phyloP scores from a whole-genome alignment of 2,113 vertebrate genomes.

The Chascanopsetta lugubris region DNA sequence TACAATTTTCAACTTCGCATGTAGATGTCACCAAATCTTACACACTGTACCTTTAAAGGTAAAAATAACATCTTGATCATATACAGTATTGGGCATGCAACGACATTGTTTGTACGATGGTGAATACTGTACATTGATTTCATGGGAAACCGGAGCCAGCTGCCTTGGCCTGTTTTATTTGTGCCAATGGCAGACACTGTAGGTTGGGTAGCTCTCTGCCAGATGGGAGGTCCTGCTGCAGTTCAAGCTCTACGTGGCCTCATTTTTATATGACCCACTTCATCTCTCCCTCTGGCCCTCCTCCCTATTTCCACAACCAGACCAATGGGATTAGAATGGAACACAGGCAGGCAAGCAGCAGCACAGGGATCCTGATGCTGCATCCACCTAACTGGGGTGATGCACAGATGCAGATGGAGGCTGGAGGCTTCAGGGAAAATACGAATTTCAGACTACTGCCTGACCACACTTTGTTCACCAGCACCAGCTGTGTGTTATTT shows the following conservation, averaged over 20 bases:
- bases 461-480: not conserved
- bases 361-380: conserved; percentile 15
- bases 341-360: not conserved
- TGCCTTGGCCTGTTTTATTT: conserved; percentile 21
- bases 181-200: conserved; percentile 13
- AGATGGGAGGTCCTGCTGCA: conserved; percentile 66
- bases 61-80: conserved; percentile 5
- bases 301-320: conserved; percentile 31
- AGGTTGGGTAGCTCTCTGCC: conserved; percentile 36
- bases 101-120: no score
- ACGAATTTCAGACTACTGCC: not conserved
- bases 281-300: conserved; percentile 6
- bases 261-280: conserved; percentile 75
- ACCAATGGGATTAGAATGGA: conserved; percentile 56
- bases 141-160: conserved; percentile 24
- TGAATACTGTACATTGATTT: not conserved
- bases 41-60: no score
- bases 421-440: not conserved
- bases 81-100: not conserved
- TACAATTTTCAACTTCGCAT: no score
- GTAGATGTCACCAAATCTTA: no score
- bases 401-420: conserved; percentile 22
- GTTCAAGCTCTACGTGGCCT: conserved; percentile 67
- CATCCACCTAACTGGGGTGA: conserved; percentile 21
- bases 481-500: conserved; percentile 35